Evolutionary conservation across 2,888 invertebrate genomes (phyloP).

Genomic region (Spilarctia lutea): DNA sequence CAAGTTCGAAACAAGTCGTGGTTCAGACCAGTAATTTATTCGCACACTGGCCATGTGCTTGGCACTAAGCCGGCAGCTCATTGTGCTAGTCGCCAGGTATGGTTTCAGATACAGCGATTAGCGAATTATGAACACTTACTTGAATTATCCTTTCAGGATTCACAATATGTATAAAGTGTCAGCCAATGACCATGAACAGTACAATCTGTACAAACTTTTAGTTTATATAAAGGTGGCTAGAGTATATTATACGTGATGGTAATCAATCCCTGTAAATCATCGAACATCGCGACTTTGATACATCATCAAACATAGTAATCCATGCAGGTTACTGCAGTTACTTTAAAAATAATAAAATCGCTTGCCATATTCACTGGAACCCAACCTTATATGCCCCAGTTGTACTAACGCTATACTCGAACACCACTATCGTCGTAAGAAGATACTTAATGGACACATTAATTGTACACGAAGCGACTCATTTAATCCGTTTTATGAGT

Average conservation of each 20-base stretch:
- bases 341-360: neutral
- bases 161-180: neutral
- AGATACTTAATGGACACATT: conserved; percentile 49
- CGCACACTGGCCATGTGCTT: conserved; percentile 51
- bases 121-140: neutral
- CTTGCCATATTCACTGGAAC: conserved; percentile 7
- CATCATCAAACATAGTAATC: no score
- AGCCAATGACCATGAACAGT: no score
- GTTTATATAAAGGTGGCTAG: no score
- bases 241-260: no score
- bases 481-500: conserved; percentile 28
- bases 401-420: conserved; percentile 33
- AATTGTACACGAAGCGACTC: conserved; percentile 40
- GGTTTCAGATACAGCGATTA: conserved; percentile 16
- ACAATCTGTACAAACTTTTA: no score
- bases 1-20: conserved; percentile 22
- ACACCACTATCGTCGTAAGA: conserved; percentile 47
- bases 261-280: no score
- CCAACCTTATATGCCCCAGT: conserved; percentile 26
- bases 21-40: conserved; percentile 43
- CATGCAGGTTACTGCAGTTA: neutral
- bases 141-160: no score
- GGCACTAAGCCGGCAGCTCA: conserved; percentile 52
- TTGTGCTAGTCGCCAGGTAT: conserved; percentile 27
- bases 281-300: no score